Conservation (phyloP, 2,113 vertebrate species). For the Ursus arctos region DNA sequence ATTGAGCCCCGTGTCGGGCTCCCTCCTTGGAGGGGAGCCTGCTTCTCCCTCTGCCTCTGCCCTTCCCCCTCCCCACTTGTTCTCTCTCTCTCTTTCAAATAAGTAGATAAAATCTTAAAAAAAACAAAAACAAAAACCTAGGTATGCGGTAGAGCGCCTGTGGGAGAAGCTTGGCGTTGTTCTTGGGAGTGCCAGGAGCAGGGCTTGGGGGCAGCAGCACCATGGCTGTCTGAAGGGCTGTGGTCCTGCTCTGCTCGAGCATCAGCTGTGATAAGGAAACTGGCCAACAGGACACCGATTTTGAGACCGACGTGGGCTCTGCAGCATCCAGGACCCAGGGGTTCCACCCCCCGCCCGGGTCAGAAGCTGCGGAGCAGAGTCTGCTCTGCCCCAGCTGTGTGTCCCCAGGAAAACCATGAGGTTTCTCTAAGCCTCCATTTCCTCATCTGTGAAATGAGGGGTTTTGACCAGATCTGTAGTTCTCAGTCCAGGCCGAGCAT, state of each 20-base stretch:
- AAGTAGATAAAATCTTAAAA: not conserved
- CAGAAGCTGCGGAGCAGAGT: not conserved
- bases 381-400: not conserved
- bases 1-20: not conserved
- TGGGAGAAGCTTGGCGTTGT: not conserved
- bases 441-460: not conserved
- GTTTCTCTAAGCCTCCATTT: not conserved
- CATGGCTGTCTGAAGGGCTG: constrained; percentile 43
- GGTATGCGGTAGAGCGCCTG: not conserved
- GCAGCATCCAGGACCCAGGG: too few relatives aligned
- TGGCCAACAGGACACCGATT: constrained; percentile 62
- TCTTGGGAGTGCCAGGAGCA: not conserved
- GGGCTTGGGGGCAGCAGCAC: fast-evolving
- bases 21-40: not conserved
- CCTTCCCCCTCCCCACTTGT: too few relatives aligned
- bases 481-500: not conserved
- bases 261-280: constrained; percentile 56
- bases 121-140: not conserved
- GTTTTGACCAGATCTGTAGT: not conserved
- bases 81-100: not conserved
- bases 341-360: not conserved
- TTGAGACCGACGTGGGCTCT: not conserved
- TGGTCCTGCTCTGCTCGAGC: constrained; percentile 32
- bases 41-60: too few relatives aligned
- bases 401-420: not conserved